Evolutionary conservation across 2,113 vertebrate species (phyloP), one percentile per base, ranked within the genome.

Genomic region (Hemiprocne comata): DNA sequence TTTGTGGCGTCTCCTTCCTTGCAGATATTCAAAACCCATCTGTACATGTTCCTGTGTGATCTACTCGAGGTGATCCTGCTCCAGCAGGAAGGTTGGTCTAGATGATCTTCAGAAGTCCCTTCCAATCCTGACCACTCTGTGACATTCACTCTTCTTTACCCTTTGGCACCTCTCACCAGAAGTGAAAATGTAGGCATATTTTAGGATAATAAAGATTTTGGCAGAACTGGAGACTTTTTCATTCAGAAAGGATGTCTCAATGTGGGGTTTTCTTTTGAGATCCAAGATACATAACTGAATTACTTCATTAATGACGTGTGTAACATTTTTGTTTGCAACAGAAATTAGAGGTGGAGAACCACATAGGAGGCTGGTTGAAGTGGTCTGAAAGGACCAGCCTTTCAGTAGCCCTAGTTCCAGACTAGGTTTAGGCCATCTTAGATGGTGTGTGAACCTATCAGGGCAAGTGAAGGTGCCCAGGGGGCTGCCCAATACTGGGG

Each of bases 401-500:
- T 58, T 31, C 66, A 73, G 21, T 7, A 87, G 12, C 44, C 31
- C 21, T 33, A 58, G 11, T 10, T 87, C 11, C 62, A 53, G 61
- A 3, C 18, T 50, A 40, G 38, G 19, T 76, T 75, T 62, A 36
- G 20, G 23, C 2, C 40, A 46, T 3, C 36, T 75, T 89, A 23
- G 34, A 17, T 10, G 25, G 8, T 16, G 9, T 5, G 7, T 79
- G 40, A 87, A 48, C 0, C 0, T 21, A 33, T n/a, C 24, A 48
- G n/a, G 18, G 21, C 23, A 12, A 72, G 24, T 18, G 31, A 34
- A 34, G 17, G 9, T 57, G 21, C 10, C 62, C 25, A 55, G 60
- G 15, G 13, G 42, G 4, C 24, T 65, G 31, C n/a, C 11, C 25
- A 33, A 0, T 1, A 0, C 17, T 42, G 20, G 17, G 26, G 28